Evolutionary conservation across 2,888 invertebrate species (phyloP).

Genomic region (Serrognathus titanus): DNA sequence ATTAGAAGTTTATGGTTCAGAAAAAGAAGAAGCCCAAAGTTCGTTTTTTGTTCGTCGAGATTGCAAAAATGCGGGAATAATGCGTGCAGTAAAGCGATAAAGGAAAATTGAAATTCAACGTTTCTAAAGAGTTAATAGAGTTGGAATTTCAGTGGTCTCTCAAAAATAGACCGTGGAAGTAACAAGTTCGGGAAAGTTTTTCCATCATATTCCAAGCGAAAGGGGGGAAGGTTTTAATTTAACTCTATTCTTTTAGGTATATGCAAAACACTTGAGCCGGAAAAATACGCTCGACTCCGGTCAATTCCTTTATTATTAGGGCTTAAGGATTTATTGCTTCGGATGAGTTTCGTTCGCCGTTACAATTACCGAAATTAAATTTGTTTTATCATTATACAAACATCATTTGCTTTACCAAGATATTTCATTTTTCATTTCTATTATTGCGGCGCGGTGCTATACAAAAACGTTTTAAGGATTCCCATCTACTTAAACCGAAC

Average conservation of each 20-base stretch:
- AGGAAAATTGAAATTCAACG: conserved; percentile 47
- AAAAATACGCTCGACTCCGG: conserved; percentile 30
- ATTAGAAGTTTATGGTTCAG: conserved; percentile 9
- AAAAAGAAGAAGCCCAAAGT: too few species aligned
- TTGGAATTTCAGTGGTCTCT: conserved; percentile 30
- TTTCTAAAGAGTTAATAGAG: conserved; percentile 46
- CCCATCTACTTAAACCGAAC: too few species aligned
- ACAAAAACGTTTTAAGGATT: too few species aligned
- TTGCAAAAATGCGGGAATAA: conserved; percentile 38
- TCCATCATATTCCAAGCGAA: conserved; percentile 38
- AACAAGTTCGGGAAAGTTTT: conserved; percentile 38
- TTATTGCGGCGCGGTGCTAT: too few species aligned
- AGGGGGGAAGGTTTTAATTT: conserved; percentile 30
- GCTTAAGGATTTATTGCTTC: not conserved
- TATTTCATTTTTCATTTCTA: too few species aligned
- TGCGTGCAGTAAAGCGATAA: conserved; percentile 45
- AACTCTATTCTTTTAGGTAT: conserved; percentile 33
- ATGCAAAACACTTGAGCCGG: conserved; percentile 28
- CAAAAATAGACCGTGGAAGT: conserved; percentile 35
- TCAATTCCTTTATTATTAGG: conserved; percentile 8
- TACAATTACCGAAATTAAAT: too few species aligned
- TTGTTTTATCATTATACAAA: too few species aligned
- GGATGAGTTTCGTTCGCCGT: too few species aligned
- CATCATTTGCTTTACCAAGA: too few species aligned
- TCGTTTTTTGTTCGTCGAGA: conserved; percentile 23